A percentile compares a stretch with the other conserved stretches of the same genome.
phyloP scores from a whole-genome alignment of 2,797 vertebrate species.

The Typhlichthys subterraneus region DNA sequence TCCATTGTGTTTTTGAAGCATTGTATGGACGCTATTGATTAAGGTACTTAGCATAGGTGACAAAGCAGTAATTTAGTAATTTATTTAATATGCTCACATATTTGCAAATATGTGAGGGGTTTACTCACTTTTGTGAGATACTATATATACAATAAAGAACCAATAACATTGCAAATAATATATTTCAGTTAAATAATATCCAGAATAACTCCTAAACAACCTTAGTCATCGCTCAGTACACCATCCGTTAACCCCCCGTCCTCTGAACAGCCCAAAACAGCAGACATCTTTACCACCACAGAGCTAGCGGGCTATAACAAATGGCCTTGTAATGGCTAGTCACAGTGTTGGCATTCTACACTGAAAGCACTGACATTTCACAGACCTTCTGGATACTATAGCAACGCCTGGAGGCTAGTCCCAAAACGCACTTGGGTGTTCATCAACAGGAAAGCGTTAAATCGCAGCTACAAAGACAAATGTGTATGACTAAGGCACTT shows the following conservation, averaged over 20 bases:
- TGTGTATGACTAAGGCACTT: too few species aligned
- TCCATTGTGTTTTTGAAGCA: slow-evolving; percentile 25
- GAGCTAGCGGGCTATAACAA: slow-evolving; percentile 48
- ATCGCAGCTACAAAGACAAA: too few species aligned
- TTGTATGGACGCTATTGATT: slow-evolving; percentile 37
- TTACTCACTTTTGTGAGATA: too few species aligned
- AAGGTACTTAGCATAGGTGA: slow-evolving; percentile 48
- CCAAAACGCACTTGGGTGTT: neutral
- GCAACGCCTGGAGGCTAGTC: slow-evolving; percentile 3
- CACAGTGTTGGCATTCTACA: slow-evolving; percentile 32
- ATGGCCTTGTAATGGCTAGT: slow-evolving; percentile 41
- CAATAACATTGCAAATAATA: too few species aligned
- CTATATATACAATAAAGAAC: too few species aligned
- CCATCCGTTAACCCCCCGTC: too few species aligned
- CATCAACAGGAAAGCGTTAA: neutral
- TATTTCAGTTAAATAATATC: too few species aligned
- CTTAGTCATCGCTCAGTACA: too few species aligned
- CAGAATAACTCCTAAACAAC: too few species aligned
- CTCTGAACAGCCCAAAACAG: slow-evolving; percentile 30
- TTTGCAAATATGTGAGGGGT: too few species aligned
- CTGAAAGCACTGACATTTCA: slow-evolving; percentile 59
- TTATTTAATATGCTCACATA: too few species aligned
- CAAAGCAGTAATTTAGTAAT: slow-evolving; percentile 53
- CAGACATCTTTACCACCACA: slow-evolving; percentile 44
- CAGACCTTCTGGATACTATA: slow-evolving; percentile 46